phyloP scores from a whole-genome alignment of 2,797 vertebrate species.

The Harpagifer antarcticus region DNA sequence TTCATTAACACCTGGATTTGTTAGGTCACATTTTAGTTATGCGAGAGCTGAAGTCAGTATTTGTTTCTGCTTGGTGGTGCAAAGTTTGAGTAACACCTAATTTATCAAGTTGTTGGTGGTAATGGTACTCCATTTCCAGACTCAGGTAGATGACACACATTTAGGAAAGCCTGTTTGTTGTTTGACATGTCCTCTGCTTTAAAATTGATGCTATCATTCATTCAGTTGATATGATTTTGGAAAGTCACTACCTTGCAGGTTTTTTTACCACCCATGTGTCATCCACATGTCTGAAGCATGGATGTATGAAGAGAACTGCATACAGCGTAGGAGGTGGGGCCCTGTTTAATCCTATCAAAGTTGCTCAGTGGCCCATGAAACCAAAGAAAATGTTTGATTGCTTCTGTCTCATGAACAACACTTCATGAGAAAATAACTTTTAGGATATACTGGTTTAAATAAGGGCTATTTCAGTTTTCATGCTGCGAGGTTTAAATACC shows the following conservation, averaged over 20 bases:
- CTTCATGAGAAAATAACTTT: too few species aligned
- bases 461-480: too few species aligned
- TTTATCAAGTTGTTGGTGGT: slow-evolving; percentile 32
- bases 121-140: slow-evolving; percentile 16
- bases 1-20: background rate
- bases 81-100: slow-evolving; percentile 15
- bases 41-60: background rate
- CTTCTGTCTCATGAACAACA: too few species aligned
- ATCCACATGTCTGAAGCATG: slow-evolving; percentile 19
- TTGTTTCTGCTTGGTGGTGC: slow-evolving; percentile 22
- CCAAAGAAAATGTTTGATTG: too few species aligned
- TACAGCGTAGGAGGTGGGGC: too few species aligned
- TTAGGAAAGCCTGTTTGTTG: slow-evolving; percentile 24
- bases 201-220: slow-evolving; percentile 47
- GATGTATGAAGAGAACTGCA: too few species aligned
- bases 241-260: slow-evolving; percentile 18
- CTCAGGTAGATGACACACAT: background rate
- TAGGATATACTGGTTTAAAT: too few species aligned
- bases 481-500: too few species aligned
- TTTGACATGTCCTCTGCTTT: slow-evolving; percentile 15
- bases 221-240: slow-evolving; percentile 23
- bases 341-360: too few species aligned
- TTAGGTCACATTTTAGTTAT: background rate
- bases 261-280: background rate
- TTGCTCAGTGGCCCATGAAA: too few species aligned